These are phyloP conservation scores for Notothenia coriiceps DNA, from an alignment of 2,113 vertebrate genomes.

Conservation along the genomic window DNA sequence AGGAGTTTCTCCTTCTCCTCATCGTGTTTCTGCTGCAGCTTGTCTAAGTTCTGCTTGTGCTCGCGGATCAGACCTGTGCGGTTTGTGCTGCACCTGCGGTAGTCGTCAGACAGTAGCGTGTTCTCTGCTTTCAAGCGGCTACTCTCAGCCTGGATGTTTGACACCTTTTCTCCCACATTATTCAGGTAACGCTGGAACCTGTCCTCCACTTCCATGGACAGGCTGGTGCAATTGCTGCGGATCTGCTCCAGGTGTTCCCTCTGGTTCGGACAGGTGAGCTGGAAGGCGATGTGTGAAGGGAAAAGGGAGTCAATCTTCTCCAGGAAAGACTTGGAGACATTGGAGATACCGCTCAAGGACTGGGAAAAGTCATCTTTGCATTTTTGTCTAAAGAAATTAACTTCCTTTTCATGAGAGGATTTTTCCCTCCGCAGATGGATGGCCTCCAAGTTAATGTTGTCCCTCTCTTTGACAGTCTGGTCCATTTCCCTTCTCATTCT, in stretches of 20 bases:
- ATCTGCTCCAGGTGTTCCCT: conserved; percentile 73
- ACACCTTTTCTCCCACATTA: conserved; percentile 63
- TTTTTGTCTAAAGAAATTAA: conserved; percentile 51
- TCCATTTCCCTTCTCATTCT: conserved; percentile 66
- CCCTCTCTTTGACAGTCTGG: conserved; percentile 58
- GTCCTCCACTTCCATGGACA: conserved; percentile 77
- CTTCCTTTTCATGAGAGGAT: conserved; percentile 51
- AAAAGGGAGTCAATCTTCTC: conserved; percentile 79
- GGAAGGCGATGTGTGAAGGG: conserved; percentile 72
- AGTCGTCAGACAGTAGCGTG: conserved; percentile 53
- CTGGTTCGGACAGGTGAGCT: conserved; percentile 81
- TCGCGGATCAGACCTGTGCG: conserved; percentile 53
- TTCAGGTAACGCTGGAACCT: conserved; percentile 77
- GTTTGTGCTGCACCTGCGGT: conserved; percentile 71
- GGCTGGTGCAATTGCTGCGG: conserved; percentile 73
- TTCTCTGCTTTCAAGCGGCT: conserved; percentile 74
- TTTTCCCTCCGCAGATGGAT: conserved; percentile 77
- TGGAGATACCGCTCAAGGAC: conserved; percentile 72
- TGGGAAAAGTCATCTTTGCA: conserved; percentile 76
- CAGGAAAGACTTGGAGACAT: conserved; percentile 78
- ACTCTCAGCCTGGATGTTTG: conserved; percentile 66
- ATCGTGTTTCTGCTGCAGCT: conserved; percentile 70
- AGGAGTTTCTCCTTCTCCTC: conserved; percentile 72
- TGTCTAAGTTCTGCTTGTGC: conserved; percentile 57
- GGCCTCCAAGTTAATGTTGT: conserved; percentile 65